Conservation (phyloP, 2,888 invertebrate genomes). For the Hermaeophaga mercurialis region DNA sequence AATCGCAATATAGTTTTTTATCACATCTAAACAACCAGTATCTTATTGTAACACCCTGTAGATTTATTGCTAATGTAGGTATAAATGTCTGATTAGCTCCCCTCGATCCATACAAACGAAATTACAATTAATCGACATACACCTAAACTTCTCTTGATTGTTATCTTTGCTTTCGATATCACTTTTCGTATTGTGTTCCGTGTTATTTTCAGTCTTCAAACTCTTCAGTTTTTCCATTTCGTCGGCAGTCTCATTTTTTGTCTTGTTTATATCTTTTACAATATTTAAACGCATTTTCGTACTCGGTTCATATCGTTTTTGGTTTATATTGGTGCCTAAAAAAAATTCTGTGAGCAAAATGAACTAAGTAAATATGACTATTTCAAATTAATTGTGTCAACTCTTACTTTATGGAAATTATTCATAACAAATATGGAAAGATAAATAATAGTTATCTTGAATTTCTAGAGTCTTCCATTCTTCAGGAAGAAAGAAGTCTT, state of each 20-base stretch:
- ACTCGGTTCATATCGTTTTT: not conserved
- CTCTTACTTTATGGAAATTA: too few relatives aligned
- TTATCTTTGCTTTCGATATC: slow-evolving; percentile 12
- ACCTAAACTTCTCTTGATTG: slow-evolving; percentile 27
- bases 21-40: too few relatives aligned
- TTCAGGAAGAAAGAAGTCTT: too few relatives aligned
- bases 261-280: slow-evolving; percentile 7
- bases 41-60: too few relatives aligned
- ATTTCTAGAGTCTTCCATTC: too few relatives aligned
- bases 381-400: too few relatives aligned
- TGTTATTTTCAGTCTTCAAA: slow-evolving; percentile 16
- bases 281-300: slow-evolving; percentile 12
- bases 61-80: slow-evolving; percentile 17
- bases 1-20: too few relatives aligned
- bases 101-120: slow-evolving; percentile 35
- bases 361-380: too few relatives aligned
- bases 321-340: too few relatives aligned
- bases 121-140: slow-evolving; percentile 32
- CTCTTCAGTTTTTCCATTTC: slow-evolving; percentile 15
- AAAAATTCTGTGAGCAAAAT: too few relatives aligned
- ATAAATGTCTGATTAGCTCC: slow-evolving; percentile 34
- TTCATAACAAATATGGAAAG: too few relatives aligned
- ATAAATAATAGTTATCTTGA: too few relatives aligned
- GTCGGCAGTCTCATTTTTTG: slow-evolving; percentile 11
- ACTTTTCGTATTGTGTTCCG: slow-evolving; percentile 1